Evolutionary conservation across 2,797 vertebrate genomes (phyloP), one percentile per base, ranked within the genome.

Genomic region (Leptatherina wallacei): DNA sequence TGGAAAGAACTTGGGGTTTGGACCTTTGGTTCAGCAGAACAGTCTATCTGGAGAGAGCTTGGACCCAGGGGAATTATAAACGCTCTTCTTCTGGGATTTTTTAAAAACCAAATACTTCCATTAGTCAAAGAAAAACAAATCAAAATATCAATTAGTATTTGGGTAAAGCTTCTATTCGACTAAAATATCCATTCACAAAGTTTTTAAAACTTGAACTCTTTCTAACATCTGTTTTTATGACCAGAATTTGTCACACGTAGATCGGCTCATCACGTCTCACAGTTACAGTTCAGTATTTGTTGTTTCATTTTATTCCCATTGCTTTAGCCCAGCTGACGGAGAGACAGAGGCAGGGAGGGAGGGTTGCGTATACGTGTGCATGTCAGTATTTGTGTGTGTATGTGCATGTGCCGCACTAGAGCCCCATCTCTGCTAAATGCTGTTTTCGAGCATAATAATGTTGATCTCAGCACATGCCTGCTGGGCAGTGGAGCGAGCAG

Each of bases 381-480:
- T 65, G 62, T 60, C 29, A 27, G 52, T 47, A 44, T 61, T 56
- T 52, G 68, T 29, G 67, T 52, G 65, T 27, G 52, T 38, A 65
- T 0, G 76, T 75, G 69, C 11, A 0, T 75, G 66, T 55, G 71
- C 61, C 73, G 83, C 65, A 56, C 62, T 78, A 85, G 87, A 88
- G 82, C 83, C 83, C 79, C 84, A 71, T 89, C 82, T 55, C 75
- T 71, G 81, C 84, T 85, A 85, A 88, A 92, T 79, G 86, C 92
- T 94, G 92, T 93, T 95, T 94, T 93, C 85, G 84, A 91, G 83
- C 89, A 85, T 94, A 90, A 93, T 94, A 94, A 90, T 93, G 94
- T 94, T 78, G 91, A 94, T 92, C 91, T 95, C 94, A 95, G 94
- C 94, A 94, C 92, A 94, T 94, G 92, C 93, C 93, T 92, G 90